Percentiles rank a stretch among this genome's conserved stretches.
These are phyloP conservation scores for Dicerorhinus sumatrensis DNA, from an alignment of 2,113 vertebrate genomes.

Conservation along the genomic window DNA sequence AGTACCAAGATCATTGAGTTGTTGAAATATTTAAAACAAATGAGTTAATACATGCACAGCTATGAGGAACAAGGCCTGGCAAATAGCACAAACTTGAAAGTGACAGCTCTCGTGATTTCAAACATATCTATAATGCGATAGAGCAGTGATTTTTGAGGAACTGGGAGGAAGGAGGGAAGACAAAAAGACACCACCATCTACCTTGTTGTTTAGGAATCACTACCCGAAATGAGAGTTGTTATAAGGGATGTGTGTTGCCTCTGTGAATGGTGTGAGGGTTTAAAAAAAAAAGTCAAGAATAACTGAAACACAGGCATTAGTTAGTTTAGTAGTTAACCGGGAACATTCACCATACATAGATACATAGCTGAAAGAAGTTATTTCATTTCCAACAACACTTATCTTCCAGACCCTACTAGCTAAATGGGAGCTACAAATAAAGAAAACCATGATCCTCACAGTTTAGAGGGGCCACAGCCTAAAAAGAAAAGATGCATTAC, in stretches of 20 bases:
- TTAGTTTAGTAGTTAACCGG: not conserved
- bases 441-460: not conserved
- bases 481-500: not conserved
- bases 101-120: not conserved
- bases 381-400: constrained; percentile 23
- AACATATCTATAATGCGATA: not conserved
- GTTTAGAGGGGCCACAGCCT: not conserved
- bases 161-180: not conserved
- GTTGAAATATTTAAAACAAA: constrained; percentile 1
- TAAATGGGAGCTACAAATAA: not conserved
- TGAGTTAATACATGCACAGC: not conserved
- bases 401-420: not conserved
- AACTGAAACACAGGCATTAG: not conserved
- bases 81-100: not conserved
- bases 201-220: not conserved
- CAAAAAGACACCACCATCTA: not conserved
- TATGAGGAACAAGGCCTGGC: not conserved
- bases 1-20: not conserved
- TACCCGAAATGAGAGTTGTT: not conserved
- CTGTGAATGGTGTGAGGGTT: not conserved
- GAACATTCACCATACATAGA: not conserved
- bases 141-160: not conserved
- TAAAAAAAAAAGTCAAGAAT: not conserved
- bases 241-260: not conserved
- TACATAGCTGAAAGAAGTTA: not conserved